Evolutionary conservation across 2,888 invertebrate genomes (phyloP).

Genomic region (Tetranychus truncatus): DNA sequence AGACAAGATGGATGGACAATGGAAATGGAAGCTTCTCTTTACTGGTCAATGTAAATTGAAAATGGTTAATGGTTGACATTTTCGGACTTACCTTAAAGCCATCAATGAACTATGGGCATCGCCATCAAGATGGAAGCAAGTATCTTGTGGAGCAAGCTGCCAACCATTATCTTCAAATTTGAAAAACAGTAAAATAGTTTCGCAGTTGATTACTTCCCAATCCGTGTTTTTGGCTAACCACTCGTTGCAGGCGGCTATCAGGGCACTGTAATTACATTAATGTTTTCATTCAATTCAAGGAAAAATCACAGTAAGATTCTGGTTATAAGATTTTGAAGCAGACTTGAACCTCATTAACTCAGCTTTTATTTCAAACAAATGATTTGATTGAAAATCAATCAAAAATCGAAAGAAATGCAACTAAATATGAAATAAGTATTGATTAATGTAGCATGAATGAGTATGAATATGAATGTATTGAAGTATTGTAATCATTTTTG

Average conservation of each 20-base stretch:
- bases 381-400: not conserved
- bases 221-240: constrained; percentile 15
- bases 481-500: too few species aligned
- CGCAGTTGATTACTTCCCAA: constrained; percentile 12
- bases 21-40: too few species aligned
- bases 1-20: too few species aligned
- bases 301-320: too few species aligned
- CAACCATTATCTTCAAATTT: constrained; percentile 6
- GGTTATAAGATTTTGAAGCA: too few species aligned
- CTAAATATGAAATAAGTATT: not conserved
- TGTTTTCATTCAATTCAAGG: too few species aligned
- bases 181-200: constrained; percentile 13
- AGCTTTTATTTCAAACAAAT: not conserved
- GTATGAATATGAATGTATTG: too few species aligned
- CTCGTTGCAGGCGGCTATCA: constrained; percentile 17
- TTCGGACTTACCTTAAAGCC: constrained; percentile 3
- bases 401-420: not conserved
- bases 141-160: constrained; percentile 7
- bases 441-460: too few species aligned
- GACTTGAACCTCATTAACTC: not conserved
- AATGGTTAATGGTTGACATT: not conserved
- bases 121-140: constrained; percentile 10
- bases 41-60: too few species aligned
- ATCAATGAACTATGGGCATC: constrained; percentile 13
- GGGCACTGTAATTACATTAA: constrained; percentile 7